These are phyloP conservation scores for Mesitornis unicolor DNA, from an alignment of 2,113 vertebrate genomes.

Conservation along the genomic window DNA sequence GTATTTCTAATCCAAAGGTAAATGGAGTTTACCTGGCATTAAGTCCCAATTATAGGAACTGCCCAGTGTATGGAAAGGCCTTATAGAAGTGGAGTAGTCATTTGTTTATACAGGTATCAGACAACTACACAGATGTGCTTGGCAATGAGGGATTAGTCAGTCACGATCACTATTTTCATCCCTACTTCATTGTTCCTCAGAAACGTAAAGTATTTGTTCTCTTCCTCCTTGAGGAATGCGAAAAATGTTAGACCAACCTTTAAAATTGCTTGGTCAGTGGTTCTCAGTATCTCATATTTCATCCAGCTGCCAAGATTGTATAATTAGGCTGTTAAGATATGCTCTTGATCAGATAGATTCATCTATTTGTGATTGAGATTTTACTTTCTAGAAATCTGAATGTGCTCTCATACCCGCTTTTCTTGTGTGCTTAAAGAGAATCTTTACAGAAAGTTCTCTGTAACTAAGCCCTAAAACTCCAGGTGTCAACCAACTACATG, in stretches of 20 bases:
- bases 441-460: neutral
- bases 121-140: neutral
- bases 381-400: neutral
- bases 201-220: neutral
- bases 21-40: neutral
- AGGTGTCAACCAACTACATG: neutral
- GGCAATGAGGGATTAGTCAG: neutral
- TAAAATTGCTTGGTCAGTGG: constrained; percentile 54
- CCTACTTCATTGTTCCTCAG: neutral
- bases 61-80: neutral
- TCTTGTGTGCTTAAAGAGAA: neutral
- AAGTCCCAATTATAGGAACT: neutral
- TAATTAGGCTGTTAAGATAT: neutral
- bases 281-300: constrained; percentile 14
- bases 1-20: neutral
- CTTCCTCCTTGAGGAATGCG: neutral
- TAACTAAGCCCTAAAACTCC: neutral
- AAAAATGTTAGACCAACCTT: constrained; percentile 40
- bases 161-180: neutral
- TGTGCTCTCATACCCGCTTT: neutral
- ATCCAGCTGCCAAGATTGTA: neutral
- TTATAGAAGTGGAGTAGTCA: neutral
- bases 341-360: neutral
- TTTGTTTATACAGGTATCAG: neutral
- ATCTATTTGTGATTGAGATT: neutral